Base-by-base conservation (phyloP, 2,113 vertebrate species). In the Colinus virginianus region DNA sequence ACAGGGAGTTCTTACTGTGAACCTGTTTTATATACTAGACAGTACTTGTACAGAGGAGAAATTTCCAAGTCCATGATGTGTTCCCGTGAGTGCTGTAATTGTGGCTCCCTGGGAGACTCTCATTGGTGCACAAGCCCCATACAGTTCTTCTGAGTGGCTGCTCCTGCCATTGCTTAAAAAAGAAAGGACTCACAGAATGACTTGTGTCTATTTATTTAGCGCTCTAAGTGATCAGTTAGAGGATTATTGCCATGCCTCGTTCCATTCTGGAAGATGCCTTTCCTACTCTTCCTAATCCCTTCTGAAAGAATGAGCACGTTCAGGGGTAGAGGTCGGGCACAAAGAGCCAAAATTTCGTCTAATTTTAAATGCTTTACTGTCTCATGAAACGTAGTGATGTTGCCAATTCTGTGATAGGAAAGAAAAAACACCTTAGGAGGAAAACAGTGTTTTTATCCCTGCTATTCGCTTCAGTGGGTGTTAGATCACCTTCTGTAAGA, bases 1-100 rank as follows among this genome's bases (percentile, higher is more conserved):
- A 38, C 38, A 80, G 76, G 68, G 63, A 91, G n/a, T 63, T 83
- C 75, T 83, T 30, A 12, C 59, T 78, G 91, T 83, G 82, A 58
- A 46, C 40, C 49, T 78, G 0, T 45, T 87, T 69, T 25, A 11
- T 30, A 2, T 30, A 58, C 38, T 49, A 63, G 70, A 59, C 1
- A 28, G 48, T 22, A 8, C 8, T 56, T n/a, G 34, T n/a, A 62
- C 26, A 58, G 64, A 63, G 83, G 53, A 49, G 83, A 17, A 77
- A 9, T 0, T n/a, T 45, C 51, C 14, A 69, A 13, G 53, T 53
- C 25, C 2, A 4, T 5, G 9, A 61, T 18, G 84, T 18, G 32
- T 51, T 63, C 72, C 77, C 40, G 6, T 30, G 36, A 5, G 11
- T 12, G 59, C 40, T 45, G n/a, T 16, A n/a, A 5, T 34, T 14